Conservation (phyloP, 2,113 vertebrate genomes). For the Danionella cerebrum region DNA sequence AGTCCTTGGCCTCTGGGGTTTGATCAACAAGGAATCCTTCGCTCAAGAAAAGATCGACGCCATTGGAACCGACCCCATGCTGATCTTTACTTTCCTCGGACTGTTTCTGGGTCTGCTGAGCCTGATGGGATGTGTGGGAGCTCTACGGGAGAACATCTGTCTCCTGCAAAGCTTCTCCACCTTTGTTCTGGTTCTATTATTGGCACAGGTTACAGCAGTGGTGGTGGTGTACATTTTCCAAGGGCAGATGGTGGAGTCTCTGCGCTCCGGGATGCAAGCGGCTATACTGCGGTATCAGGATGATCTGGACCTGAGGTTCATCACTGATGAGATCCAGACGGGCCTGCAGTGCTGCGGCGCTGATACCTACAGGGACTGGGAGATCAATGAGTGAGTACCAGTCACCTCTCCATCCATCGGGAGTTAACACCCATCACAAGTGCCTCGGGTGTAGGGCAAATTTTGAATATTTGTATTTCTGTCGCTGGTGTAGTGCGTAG, state of each 20-base stretch:
- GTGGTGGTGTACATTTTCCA: constrained; percentile 62
- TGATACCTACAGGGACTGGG: constrained; percentile 80
- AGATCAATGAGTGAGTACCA: constrained; percentile 81
- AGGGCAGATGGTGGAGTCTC: constrained; percentile 51
- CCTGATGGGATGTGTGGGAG: constrained; percentile 73
- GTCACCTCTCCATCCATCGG: not conserved
- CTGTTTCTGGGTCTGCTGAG: constrained; percentile 62
- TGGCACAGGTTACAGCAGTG: constrained; percentile 61
- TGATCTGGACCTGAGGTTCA: constrained; percentile 78
- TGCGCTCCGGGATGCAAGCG: constrained; percentile 59
- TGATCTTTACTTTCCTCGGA: constrained; percentile 63
- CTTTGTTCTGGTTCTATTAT: constrained; percentile 50
- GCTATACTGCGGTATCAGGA: constrained; percentile 80
- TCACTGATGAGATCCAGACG: constrained; percentile 80
- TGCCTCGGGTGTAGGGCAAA: no score
- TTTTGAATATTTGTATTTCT: no score
- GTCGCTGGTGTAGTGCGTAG: no score
- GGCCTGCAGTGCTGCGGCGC: constrained; percentile 82
- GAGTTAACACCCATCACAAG: no score
- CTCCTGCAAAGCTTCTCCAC: constrained; percentile 71
- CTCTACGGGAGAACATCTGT: constrained; percentile 69
- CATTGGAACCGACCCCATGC: constrained; percentile 77
- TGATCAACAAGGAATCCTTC: constrained; percentile 72
- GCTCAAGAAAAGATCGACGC: constrained; percentile 50
- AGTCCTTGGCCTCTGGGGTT: constrained; percentile 77